Evolutionary conservation across 2,797 vertebrate genomes (phyloP).

Genomic region (Caiman crocodilus): DNA sequence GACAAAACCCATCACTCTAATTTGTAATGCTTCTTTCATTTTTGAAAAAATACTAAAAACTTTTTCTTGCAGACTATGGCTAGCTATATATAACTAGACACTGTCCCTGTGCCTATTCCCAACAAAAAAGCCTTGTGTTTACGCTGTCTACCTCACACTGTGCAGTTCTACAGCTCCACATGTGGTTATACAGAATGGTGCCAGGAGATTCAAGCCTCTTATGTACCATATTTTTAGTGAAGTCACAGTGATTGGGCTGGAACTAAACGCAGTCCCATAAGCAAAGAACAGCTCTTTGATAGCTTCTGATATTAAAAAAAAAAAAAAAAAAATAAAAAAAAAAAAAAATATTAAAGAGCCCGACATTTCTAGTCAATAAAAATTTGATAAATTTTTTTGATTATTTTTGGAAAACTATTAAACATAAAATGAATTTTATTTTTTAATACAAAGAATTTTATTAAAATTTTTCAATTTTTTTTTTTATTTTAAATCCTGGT

Average conservation of each 20-base stretch:
- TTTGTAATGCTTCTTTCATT: neutral
- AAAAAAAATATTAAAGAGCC: neutral
- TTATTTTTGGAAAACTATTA: neutral
- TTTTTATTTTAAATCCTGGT: no score
- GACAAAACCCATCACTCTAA: neutral
- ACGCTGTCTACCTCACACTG: neutral
- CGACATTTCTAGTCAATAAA: neutral
- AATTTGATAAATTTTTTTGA: no score
- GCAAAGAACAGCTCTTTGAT: neutral
- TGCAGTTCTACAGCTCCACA: neutral
- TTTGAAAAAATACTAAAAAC: neutral
- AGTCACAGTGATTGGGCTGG: neutral
- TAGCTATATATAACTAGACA: neutral
- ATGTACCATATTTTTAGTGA: neutral
- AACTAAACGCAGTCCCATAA: neutral
- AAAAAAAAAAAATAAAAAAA: neutral
- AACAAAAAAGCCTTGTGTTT: neutral
- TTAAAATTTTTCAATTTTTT: no score
- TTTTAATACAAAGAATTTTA: no score
- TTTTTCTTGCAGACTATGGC: neutral
- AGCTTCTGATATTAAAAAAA: neutral
- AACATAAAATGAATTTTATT: no score
- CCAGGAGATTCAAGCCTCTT: neutral
- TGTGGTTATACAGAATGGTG: neutral
- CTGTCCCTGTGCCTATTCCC: neutral